Conservation (phyloP, 2,113 vertebrate species). For the Dermatemys mawii region DNA sequence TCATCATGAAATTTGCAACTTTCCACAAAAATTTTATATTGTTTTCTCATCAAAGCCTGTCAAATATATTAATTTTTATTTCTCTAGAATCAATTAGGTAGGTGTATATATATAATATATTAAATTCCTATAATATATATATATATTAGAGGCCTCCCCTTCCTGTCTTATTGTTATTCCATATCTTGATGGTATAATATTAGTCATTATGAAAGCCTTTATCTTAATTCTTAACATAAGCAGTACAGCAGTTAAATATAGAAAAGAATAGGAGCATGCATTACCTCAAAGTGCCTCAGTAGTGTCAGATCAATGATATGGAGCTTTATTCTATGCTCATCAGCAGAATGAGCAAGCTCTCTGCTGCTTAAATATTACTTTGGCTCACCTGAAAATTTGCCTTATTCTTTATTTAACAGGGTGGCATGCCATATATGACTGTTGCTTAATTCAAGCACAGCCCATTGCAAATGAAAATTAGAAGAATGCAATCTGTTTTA, state of each 20-base stretch:
- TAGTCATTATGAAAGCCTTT: slow-evolving; percentile 11
- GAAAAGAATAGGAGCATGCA: background rate
- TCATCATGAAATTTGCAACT: slow-evolving; percentile 2
- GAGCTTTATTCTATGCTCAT: background rate
- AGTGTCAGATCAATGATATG: background rate
- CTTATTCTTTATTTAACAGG: background rate
- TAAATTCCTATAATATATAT: too few relatives aligned
- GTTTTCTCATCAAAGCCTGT: slow-evolving; percentile 19
- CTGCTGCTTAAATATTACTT: background rate
- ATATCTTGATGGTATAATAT: slow-evolving; percentile 6
- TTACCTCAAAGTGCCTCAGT: background rate
- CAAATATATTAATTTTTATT: slow-evolving; percentile 27
- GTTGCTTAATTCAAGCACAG: background rate
- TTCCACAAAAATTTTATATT: background rate
- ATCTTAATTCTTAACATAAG: slow-evolving; percentile 8
- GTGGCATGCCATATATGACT: background rate
- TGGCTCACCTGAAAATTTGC: background rate
- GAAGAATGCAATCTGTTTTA: background rate
- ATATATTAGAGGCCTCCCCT: background rate
- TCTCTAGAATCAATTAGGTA: slow-evolving; percentile 29
- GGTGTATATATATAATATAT: too few relatives aligned
- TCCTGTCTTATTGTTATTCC: background rate
- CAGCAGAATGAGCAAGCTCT: background rate
- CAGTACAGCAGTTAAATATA: background rate
- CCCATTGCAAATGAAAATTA: background rate